Evolutionary conservation across 2,113 vertebrate genomes (phyloP).

Genomic region (Tapirus terrestris): DNA sequence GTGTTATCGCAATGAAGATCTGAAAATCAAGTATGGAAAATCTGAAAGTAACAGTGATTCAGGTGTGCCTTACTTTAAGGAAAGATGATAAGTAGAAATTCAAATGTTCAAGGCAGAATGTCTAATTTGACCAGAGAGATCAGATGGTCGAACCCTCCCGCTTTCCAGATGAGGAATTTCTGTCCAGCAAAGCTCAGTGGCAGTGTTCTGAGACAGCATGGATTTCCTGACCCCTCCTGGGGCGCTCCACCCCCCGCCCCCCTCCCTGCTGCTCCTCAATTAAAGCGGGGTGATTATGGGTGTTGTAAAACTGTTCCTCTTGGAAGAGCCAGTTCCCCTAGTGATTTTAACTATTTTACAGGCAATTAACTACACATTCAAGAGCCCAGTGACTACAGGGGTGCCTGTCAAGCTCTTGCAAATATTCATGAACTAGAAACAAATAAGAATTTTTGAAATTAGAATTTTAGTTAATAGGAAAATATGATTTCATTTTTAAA

Average conservation of each 20-base stretch:
- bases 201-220: fast-evolving
- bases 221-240: not conserved
- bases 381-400: not conserved
- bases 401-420: not conserved
- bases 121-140: not conserved
- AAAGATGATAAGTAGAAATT: not conserved
- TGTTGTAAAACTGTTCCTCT: conserved; percentile 54
- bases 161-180: not conserved
- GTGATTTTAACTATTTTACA: conserved; percentile 68
- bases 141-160: not conserved
- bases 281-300: conserved; percentile 4
- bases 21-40: not conserved
- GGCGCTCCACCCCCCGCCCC: not conserved
- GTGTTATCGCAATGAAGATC: not conserved
- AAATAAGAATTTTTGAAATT: conserved; percentile 26
- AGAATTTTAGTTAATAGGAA: conserved; percentile 2
- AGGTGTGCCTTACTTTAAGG: not conserved
- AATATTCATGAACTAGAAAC: not conserved
- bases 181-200: not conserved
- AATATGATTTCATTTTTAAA: not conserved
- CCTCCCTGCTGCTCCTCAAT: not conserved
- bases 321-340: conserved; percentile 13
- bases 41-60: not conserved
- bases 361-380: conserved; percentile 38
- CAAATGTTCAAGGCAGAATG: not conserved